Base-by-base conservation (phyloP, 2,113 vertebrate species). In the Cnemophilus loriae region DNA sequence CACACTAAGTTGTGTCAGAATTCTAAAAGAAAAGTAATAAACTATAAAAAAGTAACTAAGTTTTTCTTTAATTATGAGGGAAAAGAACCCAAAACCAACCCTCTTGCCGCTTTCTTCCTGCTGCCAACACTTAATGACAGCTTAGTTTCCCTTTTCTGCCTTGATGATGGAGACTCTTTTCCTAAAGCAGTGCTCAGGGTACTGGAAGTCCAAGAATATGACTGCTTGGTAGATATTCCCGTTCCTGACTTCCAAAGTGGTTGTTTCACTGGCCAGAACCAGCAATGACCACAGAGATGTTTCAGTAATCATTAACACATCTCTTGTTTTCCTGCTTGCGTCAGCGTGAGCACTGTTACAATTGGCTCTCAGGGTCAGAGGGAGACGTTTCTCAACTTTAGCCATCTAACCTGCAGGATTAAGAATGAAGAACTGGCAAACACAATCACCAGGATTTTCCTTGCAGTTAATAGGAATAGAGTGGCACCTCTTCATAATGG, bases 11-110 rank as follows among this genome's bases (percentile, higher is more conserved):
- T 55, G 55, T 11, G 3, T 20, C 30, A 27, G n/a, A 68, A 46
- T 55, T 61, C 12, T 8, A 30, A 52, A 70, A 49, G 12, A 41
- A 65, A 41, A 46, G 37, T 12, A 18, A 39, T 13, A 8, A 53
- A 11, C 3, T 22, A 8, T 11, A 23, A 55, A 79, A 37, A 32
- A 5, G 0, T 23, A 55, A 9, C 16, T 17, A 24, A 9, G 0
- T 9, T 68, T 86, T 76, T 28, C 14, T 68, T 75, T 35, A 56
- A 56, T 47, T 60, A n/a, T 47, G 8, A 44, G 13, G 11, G 44
- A 16, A 89, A 92, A 47, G 9, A 18, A 28, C 32, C 6, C 7
- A 5, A 28, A 41, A 3, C 9, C 15, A 46, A 16, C 9, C 1
- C 0, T 50, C 28, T 60, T 68, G 4, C 30, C 11, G 4, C 3